phyloP scores from a whole-genome alignment of 2,888 invertebrate genomes.

The Tachina lurida region DNA sequence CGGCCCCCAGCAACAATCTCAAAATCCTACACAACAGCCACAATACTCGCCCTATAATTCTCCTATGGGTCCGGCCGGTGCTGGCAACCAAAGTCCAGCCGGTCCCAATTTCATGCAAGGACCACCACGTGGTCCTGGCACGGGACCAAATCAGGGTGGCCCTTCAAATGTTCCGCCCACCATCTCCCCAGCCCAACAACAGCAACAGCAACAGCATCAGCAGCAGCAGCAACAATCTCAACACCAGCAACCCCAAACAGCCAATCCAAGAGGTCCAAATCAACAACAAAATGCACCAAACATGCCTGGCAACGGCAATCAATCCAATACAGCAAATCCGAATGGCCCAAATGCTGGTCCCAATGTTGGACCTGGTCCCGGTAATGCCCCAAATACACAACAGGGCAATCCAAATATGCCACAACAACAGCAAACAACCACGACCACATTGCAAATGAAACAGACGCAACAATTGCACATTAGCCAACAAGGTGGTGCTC shows the following conservation, averaged over 20 bases:
- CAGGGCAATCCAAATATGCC: conserved; percentile 73
- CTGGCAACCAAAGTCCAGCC: conserved; percentile 75
- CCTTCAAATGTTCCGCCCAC: conserved; percentile 73
- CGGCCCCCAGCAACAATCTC: conserved; percentile 76
- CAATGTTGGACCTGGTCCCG: conserved; percentile 75
- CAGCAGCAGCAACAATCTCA: conserved; percentile 67
- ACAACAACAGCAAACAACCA: conserved; percentile 79
- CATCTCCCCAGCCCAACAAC: conserved; percentile 75
- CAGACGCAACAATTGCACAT: conserved; percentile 95
- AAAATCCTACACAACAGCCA: conserved; percentile 79
- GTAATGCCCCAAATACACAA: conserved; percentile 72
- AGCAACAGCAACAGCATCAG: conserved; percentile 68
- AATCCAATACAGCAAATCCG: conserved; percentile 76
- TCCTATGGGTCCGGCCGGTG: conserved; percentile 85
- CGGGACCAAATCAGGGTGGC: conserved; percentile 68
- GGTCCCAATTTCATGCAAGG: conserved; percentile 81
- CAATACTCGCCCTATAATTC: conserved; percentile 88
- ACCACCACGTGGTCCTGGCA: conserved; percentile 77
- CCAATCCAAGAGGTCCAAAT: conserved; percentile 71
- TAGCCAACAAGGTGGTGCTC: conserved; percentile 89
- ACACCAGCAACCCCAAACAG: conserved; percentile 72
- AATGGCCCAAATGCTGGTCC: conserved; percentile 76
- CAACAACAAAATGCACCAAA: conserved; percentile 69
- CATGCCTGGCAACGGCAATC: conserved; percentile 74
- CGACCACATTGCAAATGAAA: conserved; percentile 90